Conservation (phyloP, 2,888 invertebrate species). For the Acanthoscelides obtectus region DNA sequence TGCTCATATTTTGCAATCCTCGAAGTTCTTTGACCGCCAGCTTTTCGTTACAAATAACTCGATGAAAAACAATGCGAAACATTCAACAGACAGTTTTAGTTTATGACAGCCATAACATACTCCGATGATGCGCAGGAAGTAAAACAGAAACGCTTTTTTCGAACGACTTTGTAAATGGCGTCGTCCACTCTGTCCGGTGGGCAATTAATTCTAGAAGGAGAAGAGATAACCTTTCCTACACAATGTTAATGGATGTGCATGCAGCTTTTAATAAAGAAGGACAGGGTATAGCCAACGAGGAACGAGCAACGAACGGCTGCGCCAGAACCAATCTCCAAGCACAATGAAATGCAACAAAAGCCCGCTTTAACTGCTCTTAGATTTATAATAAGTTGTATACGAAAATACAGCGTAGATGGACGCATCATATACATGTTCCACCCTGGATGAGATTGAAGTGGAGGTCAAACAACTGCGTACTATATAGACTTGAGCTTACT, state of each 20-base stretch:
- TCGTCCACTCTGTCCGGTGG: slow-evolving; percentile 5
- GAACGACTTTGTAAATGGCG: not conserved
- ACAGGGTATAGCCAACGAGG: not conserved
- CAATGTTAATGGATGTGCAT: not conserved
- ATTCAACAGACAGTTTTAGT: no score
- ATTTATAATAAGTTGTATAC: not conserved
- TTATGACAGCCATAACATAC: not conserved
- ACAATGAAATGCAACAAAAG: not conserved
- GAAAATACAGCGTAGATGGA: not conserved
- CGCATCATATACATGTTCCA: not conserved
- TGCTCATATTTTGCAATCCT: no score
- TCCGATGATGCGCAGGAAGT: not conserved
- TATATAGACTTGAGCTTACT: not conserved
- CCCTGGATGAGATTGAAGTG: not conserved
- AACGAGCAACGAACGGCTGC: no score
- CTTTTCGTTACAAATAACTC: no score
- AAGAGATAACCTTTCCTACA: slow-evolving; percentile 3
- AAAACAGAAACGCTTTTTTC: not conserved
- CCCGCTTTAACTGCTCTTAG: not conserved
- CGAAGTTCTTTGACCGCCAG: no score
- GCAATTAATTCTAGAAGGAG: slow-evolving; percentile 32
- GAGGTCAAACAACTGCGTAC: not conserved
- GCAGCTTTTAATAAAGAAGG: not conserved
- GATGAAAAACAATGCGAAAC: no score
- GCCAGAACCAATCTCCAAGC: not conserved